Percentiles rank a stretch among this genome's conserved stretches.
Conservation (phyloP, 2,888 invertebrate genomes). For the Latrodectus elegans region DNA sequence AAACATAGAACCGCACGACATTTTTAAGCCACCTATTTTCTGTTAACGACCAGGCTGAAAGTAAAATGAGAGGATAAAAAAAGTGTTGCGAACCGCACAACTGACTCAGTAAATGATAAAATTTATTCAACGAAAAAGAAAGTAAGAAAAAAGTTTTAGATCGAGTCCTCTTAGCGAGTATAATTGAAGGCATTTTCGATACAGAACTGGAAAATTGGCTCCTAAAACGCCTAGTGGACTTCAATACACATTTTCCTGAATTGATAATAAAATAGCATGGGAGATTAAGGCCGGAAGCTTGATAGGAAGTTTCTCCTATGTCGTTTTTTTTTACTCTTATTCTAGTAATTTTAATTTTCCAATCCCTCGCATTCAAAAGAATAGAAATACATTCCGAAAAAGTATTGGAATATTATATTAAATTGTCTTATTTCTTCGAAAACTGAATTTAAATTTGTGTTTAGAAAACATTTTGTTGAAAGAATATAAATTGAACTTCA, state of each 20-base stretch:
- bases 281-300: not conserved
- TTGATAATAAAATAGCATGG: constrained; percentile 25
- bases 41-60: constrained; percentile 1
- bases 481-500: too few species aligned
- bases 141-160: constrained; percentile 24
- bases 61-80: constrained; percentile 7
- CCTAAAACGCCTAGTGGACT: constrained; percentile 13
- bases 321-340: not conserved
- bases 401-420: not conserved
- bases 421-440: not conserved
- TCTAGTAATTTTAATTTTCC: constrained; percentile 3
- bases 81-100: not conserved
- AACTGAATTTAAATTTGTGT: too few species aligned
- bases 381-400: not conserved
- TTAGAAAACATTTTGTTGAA: too few species aligned
- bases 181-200: constrained; percentile 57
- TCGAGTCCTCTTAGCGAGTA: constrained; percentile 29
- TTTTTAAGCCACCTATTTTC: constrained; percentile 14
- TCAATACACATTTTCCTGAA: constrained; percentile 35
- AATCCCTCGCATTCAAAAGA: constrained; percentile 1
- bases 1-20: constrained; percentile 18
- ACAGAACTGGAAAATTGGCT: constrained; percentile 30
- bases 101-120: constrained; percentile 9
- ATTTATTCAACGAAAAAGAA: constrained; percentile 35
- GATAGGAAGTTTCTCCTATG: not conserved